Evolutionary conservation across 2,888 invertebrate genomes (phyloP), one percentile per base, ranked within the genome.

Genomic region (Drosophila paracracens): DNA sequence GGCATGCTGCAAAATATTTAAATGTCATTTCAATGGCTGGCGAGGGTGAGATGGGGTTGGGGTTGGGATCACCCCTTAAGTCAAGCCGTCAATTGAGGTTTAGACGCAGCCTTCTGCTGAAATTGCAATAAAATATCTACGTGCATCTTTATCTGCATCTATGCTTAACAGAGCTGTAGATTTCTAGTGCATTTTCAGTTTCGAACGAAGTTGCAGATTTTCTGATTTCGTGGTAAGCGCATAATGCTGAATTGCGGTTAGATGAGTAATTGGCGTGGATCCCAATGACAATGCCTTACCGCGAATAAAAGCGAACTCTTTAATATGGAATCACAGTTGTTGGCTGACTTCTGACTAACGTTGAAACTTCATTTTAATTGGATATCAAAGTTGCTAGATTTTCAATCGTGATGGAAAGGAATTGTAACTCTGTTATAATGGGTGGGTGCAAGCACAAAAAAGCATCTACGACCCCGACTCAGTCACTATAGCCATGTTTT

Each of bases 1-100:
- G 89, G 87, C 70, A 75, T 69, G 67, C 68, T 72, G 79, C 57
- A 70, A 74, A 81, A 80, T 80, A 83, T 85, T 88, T 81, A 88
- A 85, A 86, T 88, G 87, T 75, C 89, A 83, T 81, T 79, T 67
- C 62, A 81, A 79, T 62, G 70, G 74, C 72, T 73, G 56, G 67
- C 74, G 70, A 62, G 29, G 57, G 57, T 31, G 57, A 2, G 0
- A 1, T 29, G 29, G 6, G 11, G 18, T 7, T 10, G 4, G 6
- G 5, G 18, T n/a, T 21, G 53, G 35, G 13, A 25, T 40, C n/a
- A 18, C 38, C 82, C 57, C 63, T 21, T 25, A 64, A 66, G 46
- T 46, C 64, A 64, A 53, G 59, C 38, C 53, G 64, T 63, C 50
- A 29, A 69, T 27, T 76, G 66, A 60, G 64, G 43, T 68, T 71